Percentiles rank a stretch among this genome's conserved stretches.
phyloP scores from a whole-genome alignment of 2,113 vertebrate genomes.

The Tringa solitaria region DNA sequence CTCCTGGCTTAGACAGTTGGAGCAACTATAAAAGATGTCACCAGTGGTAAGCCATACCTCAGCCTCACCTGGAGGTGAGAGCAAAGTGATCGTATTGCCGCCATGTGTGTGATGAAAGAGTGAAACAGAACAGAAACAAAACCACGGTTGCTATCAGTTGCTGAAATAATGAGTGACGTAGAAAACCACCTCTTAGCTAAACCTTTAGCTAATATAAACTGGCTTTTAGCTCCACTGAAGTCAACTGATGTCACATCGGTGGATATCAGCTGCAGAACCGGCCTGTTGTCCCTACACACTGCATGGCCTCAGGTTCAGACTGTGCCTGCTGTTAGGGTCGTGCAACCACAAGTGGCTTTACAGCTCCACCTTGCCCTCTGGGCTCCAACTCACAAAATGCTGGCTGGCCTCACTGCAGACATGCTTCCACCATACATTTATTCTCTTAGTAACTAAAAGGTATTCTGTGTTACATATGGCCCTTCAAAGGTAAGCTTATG shows the following conservation, averaged over 20 bases:
- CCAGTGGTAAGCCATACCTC: background rate
- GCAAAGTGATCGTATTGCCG: background rate
- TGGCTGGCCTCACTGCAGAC: background rate
- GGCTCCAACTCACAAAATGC: fast-evolving
- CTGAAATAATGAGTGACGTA: background rate
- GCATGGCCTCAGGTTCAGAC: background rate
- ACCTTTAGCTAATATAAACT: background rate
- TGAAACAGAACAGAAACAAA: background rate
- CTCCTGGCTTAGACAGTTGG: background rate
- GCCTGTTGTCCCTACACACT: fast-evolving
- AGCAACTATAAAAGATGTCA: background rate
- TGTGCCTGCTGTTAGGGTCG: fast-evolving
- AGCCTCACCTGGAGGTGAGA: background rate
- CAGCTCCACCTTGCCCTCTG: background rate
- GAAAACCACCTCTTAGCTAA: background rate
- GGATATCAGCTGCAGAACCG: background rate
- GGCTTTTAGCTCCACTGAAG: background rate
- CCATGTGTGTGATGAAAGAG: background rate
- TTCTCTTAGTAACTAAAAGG: background rate
- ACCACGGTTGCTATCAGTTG: background rate
- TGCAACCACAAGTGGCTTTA: background rate
- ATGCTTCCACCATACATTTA: background rate
- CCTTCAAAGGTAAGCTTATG: background rate
- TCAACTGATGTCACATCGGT: background rate
- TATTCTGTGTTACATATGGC: background rate